Evolutionary conservation across 2,888 invertebrate species (phyloP).

Genomic region (Cephus sareptanus): DNA sequence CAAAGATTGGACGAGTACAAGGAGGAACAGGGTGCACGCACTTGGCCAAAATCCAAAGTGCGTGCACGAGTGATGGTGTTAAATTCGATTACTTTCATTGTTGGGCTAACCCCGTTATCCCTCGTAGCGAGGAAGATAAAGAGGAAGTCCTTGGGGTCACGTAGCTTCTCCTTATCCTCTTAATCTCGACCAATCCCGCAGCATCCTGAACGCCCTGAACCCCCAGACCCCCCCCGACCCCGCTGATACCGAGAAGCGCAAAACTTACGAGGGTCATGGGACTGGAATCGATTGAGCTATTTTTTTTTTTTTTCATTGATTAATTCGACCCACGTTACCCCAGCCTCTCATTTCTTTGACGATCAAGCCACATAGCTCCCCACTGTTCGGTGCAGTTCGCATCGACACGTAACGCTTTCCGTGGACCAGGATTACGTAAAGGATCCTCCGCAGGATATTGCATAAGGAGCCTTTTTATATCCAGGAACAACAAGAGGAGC

Average conservation of each 20-base stretch:
- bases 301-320: too few relatives aligned
- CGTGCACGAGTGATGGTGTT: constrained; percentile 53
- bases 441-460: too few relatives aligned
- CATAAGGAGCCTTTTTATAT: too few relatives aligned
- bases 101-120: constrained; percentile 59
- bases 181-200: constrained; percentile 20
- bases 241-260: not conserved
- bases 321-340: too few relatives aligned
- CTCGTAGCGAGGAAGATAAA: constrained; percentile 21
- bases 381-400: too few relatives aligned
- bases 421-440: too few relatives aligned
- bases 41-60: constrained; percentile 46
- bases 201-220: not conserved
- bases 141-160: constrained; percentile 40
- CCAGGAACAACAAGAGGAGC: too few relatives aligned
- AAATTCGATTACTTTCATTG: constrained; percentile 64
- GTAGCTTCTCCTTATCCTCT: constrained; percentile 54
- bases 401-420: too few relatives aligned
- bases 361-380: too few relatives aligned
- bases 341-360: too few relatives aligned
- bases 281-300: too few relatives aligned
- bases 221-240: not conserved
- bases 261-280: not conserved
- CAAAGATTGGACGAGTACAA: too few relatives aligned
- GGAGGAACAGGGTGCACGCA: constrained; percentile 16